Conservation (phyloP, 2,888 invertebrate genomes). For the Phrixothrix hirtus region DNA sequence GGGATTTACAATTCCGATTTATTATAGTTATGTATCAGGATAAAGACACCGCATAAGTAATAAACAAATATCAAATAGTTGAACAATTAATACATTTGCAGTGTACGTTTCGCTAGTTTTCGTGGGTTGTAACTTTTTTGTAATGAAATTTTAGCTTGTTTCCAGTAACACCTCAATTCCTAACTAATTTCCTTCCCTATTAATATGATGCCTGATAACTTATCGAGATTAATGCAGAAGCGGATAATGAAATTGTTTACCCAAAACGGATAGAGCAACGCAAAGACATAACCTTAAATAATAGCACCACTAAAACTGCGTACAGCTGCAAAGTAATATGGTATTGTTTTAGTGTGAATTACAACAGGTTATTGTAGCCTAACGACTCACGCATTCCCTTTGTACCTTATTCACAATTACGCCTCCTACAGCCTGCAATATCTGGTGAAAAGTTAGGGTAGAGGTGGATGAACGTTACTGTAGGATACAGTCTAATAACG, state of each 20-base stretch:
- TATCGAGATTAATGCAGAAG: conserved; percentile 22
- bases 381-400: conserved; percentile 41
- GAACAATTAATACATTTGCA: no score
- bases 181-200: conserved; percentile 19
- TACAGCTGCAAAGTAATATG: conserved; percentile 31
- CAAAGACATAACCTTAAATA: conserved; percentile 27
- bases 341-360: conserved; percentile 42
- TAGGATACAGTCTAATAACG: conserved; percentile 13
- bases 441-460: conserved; percentile 33
- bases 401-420: conserved; percentile 37
- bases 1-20: no score
- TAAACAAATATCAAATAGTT: no score
- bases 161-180: background rate
- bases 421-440: conserved; percentile 34
- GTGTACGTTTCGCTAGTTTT: no score
- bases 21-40: no score
- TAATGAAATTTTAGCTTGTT: background rate
- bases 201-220: conserved; percentile 12
- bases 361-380: conserved; percentile 43
- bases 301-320: conserved; percentile 8
- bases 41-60: no score
- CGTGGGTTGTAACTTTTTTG: no score
- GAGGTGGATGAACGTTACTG: conserved; percentile 20
- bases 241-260: conserved; percentile 30
- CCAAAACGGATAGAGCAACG: conserved; percentile 17